Evolutionary conservation across 92 coral and sea anemone species (phyloP).

Genomic region (Paragorgia papillata): DNA sequence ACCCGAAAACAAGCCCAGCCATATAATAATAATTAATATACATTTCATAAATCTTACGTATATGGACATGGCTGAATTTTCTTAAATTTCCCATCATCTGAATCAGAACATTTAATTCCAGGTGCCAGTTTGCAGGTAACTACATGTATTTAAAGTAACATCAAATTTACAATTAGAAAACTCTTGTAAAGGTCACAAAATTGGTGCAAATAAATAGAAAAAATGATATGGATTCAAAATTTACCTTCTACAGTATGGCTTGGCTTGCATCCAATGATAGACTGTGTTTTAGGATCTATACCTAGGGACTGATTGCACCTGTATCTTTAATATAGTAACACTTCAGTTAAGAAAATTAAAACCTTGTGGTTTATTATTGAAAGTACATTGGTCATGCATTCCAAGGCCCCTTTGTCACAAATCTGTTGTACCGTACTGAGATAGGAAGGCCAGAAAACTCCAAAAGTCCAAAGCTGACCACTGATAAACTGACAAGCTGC

Average conservation of each 20-base stretch:
- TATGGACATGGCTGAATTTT: slow-evolving; percentile 69
- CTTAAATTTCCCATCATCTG: slow-evolving; percentile 55
- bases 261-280: slow-evolving; percentile 78
- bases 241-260: slow-evolving; percentile 74
- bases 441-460: too few relatives aligned
- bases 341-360: not conserved
- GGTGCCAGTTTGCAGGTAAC: slow-evolving; percentile 72
- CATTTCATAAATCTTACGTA: slow-evolving; percentile 72
- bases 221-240: not conserved
- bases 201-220: too few relatives aligned
- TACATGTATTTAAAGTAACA: slow-evolving; percentile 3
- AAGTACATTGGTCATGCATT: too few relatives aligned
- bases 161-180: too few relatives aligned
- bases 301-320: slow-evolving; percentile 57
- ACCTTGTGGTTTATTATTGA: not conserved
- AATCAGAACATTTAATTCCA: slow-evolving; percentile 55
- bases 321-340: not conserved
- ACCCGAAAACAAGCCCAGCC: too few relatives aligned
- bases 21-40: too few relatives aligned
- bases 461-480: too few relatives aligned
- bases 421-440: too few relatives aligned
- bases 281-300: slow-evolving; percentile 79
- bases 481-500: too few relatives aligned
- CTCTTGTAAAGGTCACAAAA: too few relatives aligned
- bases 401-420: too few relatives aligned